These are phyloP conservation scores for Ischnura elegans DNA, from an alignment of 2,888 invertebrate genomes.

Conservation along the genomic window DNA sequence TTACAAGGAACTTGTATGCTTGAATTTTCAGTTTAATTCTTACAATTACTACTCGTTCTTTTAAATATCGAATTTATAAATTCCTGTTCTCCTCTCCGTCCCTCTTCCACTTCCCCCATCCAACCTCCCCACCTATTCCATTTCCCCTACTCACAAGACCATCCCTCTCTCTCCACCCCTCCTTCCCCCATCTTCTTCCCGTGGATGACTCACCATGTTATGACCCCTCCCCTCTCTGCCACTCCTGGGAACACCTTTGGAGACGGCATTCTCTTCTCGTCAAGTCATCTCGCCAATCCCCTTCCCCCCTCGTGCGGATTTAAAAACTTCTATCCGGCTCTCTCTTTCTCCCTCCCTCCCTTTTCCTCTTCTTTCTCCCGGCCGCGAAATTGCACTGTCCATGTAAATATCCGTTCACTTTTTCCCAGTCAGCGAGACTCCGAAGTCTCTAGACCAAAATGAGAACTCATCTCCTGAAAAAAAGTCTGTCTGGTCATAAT, in stretches of 20 bases:
- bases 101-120: neutral
- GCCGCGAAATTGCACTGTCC: neutral
- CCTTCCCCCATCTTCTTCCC: neutral
- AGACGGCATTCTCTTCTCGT: neutral
- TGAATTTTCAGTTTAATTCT: too few species aligned
- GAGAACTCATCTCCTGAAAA: too few species aligned
- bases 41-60: too few species aligned
- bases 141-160: neutral
- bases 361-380: neutral
- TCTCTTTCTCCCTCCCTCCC: neutral
- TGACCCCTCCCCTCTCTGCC: neutral
- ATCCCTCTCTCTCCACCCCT: neutral
- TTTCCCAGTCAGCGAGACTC: neutral
- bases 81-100: neutral
- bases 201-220: neutral
- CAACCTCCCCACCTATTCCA: neutral
- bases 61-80: too few species aligned
- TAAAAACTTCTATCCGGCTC: neutral
- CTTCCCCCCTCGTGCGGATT: neutral
- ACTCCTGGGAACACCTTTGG: constrained; percentile 16
- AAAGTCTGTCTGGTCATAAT: too few species aligned
- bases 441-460: too few species aligned
- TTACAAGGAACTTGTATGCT: too few species aligned
- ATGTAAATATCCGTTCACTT: neutral
- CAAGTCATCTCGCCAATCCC: neutral